Evolutionary conservation across 2,888 invertebrate genomes (phyloP).

Genomic region (Drosophila anomelani): DNA sequence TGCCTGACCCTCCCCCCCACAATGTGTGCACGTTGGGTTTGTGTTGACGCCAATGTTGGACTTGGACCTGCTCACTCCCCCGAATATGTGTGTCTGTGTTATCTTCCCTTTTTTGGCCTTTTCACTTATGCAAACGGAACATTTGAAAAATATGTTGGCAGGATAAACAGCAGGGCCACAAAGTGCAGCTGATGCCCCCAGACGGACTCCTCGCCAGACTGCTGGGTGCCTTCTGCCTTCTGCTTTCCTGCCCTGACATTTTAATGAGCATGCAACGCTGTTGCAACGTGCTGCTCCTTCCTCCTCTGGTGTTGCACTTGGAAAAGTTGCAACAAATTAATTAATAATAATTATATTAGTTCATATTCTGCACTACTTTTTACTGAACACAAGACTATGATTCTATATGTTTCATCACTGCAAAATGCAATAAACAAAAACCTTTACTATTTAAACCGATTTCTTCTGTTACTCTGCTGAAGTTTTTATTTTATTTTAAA

Average conservation of each 20-base stretch:
- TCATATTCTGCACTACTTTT: not conserved
- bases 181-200: conserved; percentile 75
- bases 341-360: not conserved
- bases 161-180: conserved; percentile 77
- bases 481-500: not conserved
- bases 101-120: conserved; percentile 78
- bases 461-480: not conserved
- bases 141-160: conserved; percentile 80
- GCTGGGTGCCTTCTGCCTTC: conserved; percentile 51
- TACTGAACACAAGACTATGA: not conserved
- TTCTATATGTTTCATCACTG: not conserved
- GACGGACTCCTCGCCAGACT: conserved; percentile 45
- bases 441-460: not conserved
- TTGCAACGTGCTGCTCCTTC: conserved; percentile 61
- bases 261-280: conserved; percentile 80
- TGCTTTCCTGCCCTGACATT: conserved; percentile 67
- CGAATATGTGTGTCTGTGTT: conserved; percentile 36
- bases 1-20: not conserved
- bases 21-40: conserved; percentile 42
- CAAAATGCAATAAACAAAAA: not conserved
- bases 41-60: conserved; percentile 78
- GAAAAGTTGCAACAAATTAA: conserved; percentile 16
- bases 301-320: not conserved
- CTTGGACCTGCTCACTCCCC: not conserved
- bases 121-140: conserved; percentile 80